Conservation (phyloP, 2,797 vertebrate species). For the Corythornis leucogaster region DNA sequence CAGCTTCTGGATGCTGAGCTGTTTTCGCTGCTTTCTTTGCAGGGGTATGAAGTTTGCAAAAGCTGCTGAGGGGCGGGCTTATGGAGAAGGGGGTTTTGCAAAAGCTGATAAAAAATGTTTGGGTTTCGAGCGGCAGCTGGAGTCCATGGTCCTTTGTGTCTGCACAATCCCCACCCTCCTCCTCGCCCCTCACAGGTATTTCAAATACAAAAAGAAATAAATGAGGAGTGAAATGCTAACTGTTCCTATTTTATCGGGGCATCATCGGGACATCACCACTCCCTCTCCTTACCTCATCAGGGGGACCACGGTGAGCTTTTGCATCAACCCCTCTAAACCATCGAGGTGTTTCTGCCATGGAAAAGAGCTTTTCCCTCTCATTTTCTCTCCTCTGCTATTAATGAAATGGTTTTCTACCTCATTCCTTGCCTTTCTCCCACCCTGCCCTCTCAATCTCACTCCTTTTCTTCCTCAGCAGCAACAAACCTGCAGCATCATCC, state of each 20-base stretch:
- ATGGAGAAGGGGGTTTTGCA: not conserved
- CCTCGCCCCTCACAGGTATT: not conserved
- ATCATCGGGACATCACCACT: not conserved
- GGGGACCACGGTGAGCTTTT: not conserved
- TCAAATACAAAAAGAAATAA: not conserved
- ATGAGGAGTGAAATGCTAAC: not conserved
- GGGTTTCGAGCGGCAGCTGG: not conserved
- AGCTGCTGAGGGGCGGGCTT: not conserved
- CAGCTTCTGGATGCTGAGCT: not conserved
- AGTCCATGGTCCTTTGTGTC: not conserved
- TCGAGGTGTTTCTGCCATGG: not conserved
- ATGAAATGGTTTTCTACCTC: not conserved
- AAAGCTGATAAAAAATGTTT: not conserved
- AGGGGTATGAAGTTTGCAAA: not conserved
- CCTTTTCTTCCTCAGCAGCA: not conserved
- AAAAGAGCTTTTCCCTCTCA: not conserved
- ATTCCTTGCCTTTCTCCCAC: not conserved
- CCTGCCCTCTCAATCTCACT: not conserved
- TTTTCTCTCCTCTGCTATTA: not conserved
- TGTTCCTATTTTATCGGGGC: accelerated
- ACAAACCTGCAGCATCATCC: not conserved
- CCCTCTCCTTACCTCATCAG: not conserved
- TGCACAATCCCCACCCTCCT: not conserved
- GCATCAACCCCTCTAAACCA: not conserved
- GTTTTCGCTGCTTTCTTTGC: not conserved